Conservation (phyloP, 2,888 invertebrate genomes). For the Dexiosoma caninum region DNA sequence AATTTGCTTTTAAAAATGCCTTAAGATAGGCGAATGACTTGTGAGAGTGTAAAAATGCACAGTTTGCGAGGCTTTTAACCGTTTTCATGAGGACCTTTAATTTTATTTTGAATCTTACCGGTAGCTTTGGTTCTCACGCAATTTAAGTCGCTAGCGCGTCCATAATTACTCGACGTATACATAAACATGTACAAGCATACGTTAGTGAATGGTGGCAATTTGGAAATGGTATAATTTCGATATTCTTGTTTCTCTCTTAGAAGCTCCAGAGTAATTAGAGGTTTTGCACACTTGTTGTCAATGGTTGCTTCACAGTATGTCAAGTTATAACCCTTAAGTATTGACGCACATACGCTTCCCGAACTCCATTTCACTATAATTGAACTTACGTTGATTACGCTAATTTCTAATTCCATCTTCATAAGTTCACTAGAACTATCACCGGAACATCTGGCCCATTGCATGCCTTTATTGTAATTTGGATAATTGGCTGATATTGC, state of each 20-base stretch:
- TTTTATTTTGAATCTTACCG: constrained; percentile 74
- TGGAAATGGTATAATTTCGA: constrained; percentile 78
- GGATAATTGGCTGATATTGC: constrained; percentile 87
- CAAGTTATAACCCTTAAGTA: constrained; percentile 85
- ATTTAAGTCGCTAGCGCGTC: constrained; percentile 80
- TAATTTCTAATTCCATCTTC: constrained; percentile 65
- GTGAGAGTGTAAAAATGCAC: too few relatives aligned
- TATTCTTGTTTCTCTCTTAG: constrained; percentile 42
- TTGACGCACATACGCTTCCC: constrained; percentile 85
- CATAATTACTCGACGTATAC: constrained; percentile 79
- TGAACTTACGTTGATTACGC: constrained; percentile 67
- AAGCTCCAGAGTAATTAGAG: constrained; percentile 25
- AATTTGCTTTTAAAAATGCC: too few relatives aligned
- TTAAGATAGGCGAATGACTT: too few relatives aligned
- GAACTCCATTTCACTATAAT: constrained; percentile 85
- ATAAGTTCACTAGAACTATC: constrained; percentile 65
- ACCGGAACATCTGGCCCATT: constrained; percentile 85
- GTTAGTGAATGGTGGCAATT: constrained; percentile 85
- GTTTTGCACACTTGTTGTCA: constrained; percentile 23
- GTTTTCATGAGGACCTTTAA: too few relatives aligned
- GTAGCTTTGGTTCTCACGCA: constrained; percentile 84
- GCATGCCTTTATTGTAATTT: constrained; percentile 86
- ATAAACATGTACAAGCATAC: constrained; percentile 84
- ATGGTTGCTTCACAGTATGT: constrained; percentile 84
- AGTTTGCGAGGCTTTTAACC: too few relatives aligned